Evolutionary conservation across 2,113 vertebrate genomes (phyloP).

Genomic region (Oryzias woworae): DNA sequence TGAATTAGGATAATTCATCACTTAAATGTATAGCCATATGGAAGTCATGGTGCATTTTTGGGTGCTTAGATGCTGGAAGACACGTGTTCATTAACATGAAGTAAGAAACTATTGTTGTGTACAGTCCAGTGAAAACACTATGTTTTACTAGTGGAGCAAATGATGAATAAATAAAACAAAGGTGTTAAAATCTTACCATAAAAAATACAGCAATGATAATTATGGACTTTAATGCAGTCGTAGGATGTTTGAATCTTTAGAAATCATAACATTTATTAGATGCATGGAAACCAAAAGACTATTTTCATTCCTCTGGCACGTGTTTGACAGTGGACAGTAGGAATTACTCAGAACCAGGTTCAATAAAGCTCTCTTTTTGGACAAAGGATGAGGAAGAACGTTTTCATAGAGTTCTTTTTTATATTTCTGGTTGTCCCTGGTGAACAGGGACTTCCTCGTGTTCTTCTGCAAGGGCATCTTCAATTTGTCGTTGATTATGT

Average conservation of each 20-base stretch:
- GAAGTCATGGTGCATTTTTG: no score
- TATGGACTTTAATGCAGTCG: no score
- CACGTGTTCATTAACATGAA: no score
- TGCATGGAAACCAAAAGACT: neutral
- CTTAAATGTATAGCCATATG: no score
- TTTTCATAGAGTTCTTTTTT: constrained; percentile 14
- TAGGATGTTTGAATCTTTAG: neutral
- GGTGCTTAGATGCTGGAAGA: no score
- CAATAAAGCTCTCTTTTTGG: neutral
- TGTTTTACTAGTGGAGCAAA: no score
- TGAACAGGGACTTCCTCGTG: constrained; percentile 41
- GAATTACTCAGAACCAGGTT: constrained; percentile 3
- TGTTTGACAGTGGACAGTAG: neutral
- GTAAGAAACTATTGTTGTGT: no score
- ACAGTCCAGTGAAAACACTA: no score
- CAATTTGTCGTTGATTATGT: constrained; percentile 28
- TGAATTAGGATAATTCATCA: no score
- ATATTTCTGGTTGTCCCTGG: constrained; percentile 71
- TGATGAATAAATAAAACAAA: no score
- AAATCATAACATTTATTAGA: constrained; percentile 3
- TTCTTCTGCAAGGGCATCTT: constrained; percentile 28
- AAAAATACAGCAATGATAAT: no score
- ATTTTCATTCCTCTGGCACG: constrained; percentile 1
- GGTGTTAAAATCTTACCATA: no score
- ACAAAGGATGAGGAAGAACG: neutral